Evolutionary conservation across 53 echinoderm and acorn worm genomes (phyloP).

Genomic region (Stichopus horrens): DNA sequence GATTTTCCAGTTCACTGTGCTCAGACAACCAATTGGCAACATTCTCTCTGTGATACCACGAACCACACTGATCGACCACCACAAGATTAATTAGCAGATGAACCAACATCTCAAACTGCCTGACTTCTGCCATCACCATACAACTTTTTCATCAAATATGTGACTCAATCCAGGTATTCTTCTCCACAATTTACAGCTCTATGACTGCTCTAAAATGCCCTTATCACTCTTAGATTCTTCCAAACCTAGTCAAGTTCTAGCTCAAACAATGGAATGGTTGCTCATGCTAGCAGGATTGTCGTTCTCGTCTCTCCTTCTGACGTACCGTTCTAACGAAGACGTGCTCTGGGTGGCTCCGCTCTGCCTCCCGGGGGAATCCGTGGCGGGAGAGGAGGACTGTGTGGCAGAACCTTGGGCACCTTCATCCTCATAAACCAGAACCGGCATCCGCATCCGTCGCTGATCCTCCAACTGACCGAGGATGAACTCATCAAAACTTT

Average conservation of each 20-base stretch:
- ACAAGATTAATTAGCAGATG: no score
- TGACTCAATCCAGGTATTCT: conserved; percentile 6
- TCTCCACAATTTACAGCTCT: neutral
- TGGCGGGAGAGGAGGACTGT: conserved; percentile 24
- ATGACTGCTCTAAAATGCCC: neutral
- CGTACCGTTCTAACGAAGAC: conserved; percentile 40
- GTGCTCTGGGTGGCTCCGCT: conserved; percentile 44
- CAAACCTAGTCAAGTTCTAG: neutral
- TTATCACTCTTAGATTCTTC: neutral
- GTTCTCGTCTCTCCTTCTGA: conserved; percentile 40
- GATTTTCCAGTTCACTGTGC: no score
- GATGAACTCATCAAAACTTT: conserved; percentile 98
- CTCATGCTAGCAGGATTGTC: conserved; percentile 39
- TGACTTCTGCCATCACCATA: neutral
- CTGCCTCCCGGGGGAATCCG: conserved; percentile 24
- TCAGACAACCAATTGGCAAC: no score
- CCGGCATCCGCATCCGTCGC: conserved; percentile 61
- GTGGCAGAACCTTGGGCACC: conserved; percentile 24
- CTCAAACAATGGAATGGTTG: conserved; percentile 49
- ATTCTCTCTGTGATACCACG: no score
- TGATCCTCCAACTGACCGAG: conserved; percentile 82
- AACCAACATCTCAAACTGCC: no score
- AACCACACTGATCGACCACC: no score
- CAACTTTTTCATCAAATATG: neutral
- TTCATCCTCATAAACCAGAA: conserved; percentile 47